Evolutionary conservation across 2,888 invertebrate genomes (phyloP), one percentile per base, ranked within the genome.

Genomic region (Athrips mouffetella): DNA sequence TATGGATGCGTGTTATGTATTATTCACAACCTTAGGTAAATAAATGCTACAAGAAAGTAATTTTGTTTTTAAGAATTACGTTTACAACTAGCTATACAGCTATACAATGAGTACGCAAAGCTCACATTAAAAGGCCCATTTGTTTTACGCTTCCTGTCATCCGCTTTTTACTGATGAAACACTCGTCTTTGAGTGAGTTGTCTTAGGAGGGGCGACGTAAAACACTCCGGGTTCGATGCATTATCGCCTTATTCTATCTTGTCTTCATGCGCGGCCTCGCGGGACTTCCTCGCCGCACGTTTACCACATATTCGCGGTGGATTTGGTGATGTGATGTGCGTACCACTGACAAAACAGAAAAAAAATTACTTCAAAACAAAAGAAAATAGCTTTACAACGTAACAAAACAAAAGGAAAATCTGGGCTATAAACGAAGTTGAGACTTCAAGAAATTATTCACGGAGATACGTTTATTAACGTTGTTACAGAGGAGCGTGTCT

Each of bases 201-300:
- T 62, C 55, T 60, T 57, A 60, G 52, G 51, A 63, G 57, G 59
- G 59, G 60, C 54, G 60, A n/a, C n/a, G n/a, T n/a, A n/a, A 63
- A 71, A 70, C 65, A 63, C 55, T 56, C 57, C 55, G 60, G 62
- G 59, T 67, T 70, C 60, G 62, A 70, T 70, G 70, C 70, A 71
- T 75, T 77, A 75, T 62, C 66, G 62, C 70, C 64, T 70, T 70
- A 63, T 70, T 62, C 63, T 62, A 63, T 58, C 58, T 67, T 65
- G 70, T 74, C 69, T 68, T 59, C 63, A 62, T 65, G 60, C 52
- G 53, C 23, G 50, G 45, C 61, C 70, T 62, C 71, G 31, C 52
- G 70, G 60, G 74, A 65, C 50, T 8, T 21, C 33, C n/a, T 7
- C 11, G 11, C 37, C 37, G 40, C 11, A 40, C 13, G 40, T 40